Percentiles rank a stretch among this genome's conserved stretches.
phyloP scores from a whole-genome alignment of 2,888 invertebrate genomes.

The Agrilus biguttatus region DNA sequence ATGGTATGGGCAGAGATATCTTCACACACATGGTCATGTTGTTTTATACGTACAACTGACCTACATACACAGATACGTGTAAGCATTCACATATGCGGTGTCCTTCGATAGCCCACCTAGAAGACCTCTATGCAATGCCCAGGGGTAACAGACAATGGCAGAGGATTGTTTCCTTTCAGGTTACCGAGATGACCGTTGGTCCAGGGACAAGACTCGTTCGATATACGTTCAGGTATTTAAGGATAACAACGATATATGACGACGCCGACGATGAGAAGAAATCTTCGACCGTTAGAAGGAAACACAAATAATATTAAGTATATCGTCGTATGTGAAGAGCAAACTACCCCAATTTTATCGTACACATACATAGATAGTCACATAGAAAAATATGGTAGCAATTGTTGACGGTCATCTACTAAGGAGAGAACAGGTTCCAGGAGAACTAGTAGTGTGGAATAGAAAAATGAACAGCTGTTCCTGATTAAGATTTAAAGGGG shows the following conservation, averaged over 20 bases:
- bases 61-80: slow-evolving; percentile 9
- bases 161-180: slow-evolving; percentile 11
- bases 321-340: too few species aligned
- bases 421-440: too few species aligned
- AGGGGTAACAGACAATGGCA: slow-evolving; percentile 15
- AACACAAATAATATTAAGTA: not conserved
- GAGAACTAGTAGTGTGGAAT: too few species aligned
- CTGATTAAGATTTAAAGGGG: too few species aligned
- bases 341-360: too few species aligned
- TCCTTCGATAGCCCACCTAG: slow-evolving; percentile 12
- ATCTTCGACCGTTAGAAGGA: slow-evolving; percentile 11
- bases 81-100: not conserved
- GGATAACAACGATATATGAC: slow-evolving; percentile 9
- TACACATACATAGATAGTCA: too few species aligned
- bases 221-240: slow-evolving; percentile 11
- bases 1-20: too few species aligned
- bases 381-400: too few species aligned
- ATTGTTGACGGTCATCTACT: too few species aligned
- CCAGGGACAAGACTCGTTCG: slow-evolving; percentile 13
- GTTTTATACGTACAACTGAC: slow-evolving; percentile 12
- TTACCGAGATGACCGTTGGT: slow-evolving; percentile 16
- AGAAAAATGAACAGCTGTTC: too few species aligned
- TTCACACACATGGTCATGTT: slow-evolving; percentile 8
- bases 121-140: slow-evolving; percentile 12
- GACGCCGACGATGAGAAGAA: slow-evolving; percentile 10